Evolutionary conservation across 1,140 invertebrate genomes (phyloP).

Genomic region (Drosophila athabasca): DNA sequence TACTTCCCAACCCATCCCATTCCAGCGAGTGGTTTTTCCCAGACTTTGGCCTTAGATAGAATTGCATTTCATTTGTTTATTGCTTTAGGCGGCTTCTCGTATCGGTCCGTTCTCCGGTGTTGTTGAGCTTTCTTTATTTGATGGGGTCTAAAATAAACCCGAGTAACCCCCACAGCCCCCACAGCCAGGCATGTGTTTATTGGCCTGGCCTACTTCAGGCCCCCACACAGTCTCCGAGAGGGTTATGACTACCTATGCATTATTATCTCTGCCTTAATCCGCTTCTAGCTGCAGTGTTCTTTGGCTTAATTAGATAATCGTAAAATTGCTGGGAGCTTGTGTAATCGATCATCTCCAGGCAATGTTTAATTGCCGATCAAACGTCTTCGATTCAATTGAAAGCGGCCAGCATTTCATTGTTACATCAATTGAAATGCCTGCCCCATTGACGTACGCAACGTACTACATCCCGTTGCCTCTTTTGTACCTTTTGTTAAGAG

Average conservation of each 20-base stretch:
- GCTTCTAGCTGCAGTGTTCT: conserved; percentile 1
- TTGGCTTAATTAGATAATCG: neutral
- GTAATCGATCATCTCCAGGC: conserved; percentile 28
- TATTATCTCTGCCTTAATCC: conserved; percentile 3
- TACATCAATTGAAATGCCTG: conserved; percentile 50
- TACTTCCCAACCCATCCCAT: conserved; percentile 15
- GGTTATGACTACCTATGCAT: neutral
- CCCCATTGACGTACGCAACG: conserved; percentile 31
- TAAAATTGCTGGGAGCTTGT: conserved; percentile 1
- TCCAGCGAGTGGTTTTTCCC: conserved; percentile 3
- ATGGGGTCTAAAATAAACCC: conserved; percentile 48
- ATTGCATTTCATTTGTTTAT: conserved; percentile 47
- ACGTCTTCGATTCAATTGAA: conserved; percentile 6
- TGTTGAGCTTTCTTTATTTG: conserved; percentile 31
- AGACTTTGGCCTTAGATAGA: conserved; percentile 32
- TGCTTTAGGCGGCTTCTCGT: conserved; percentile 19
- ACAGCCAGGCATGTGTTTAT: conserved; percentile 15
- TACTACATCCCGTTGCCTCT: conserved; percentile 5
- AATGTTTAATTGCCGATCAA: conserved; percentile 23
- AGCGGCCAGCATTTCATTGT: conserved; percentile 24
- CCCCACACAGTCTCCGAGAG: too few species aligned
- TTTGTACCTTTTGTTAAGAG: conserved; percentile 19
- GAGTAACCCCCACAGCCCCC: conserved; percentile 10
- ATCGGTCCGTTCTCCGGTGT: neutral
- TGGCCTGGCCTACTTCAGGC: neutral